Percentiles rank a stretch among this genome's conserved stretches.
These are phyloP conservation scores for Ephialtes manifestator DNA, from an alignment of 2,888 invertebrate genomes.

Conservation along the genomic window DNA sequence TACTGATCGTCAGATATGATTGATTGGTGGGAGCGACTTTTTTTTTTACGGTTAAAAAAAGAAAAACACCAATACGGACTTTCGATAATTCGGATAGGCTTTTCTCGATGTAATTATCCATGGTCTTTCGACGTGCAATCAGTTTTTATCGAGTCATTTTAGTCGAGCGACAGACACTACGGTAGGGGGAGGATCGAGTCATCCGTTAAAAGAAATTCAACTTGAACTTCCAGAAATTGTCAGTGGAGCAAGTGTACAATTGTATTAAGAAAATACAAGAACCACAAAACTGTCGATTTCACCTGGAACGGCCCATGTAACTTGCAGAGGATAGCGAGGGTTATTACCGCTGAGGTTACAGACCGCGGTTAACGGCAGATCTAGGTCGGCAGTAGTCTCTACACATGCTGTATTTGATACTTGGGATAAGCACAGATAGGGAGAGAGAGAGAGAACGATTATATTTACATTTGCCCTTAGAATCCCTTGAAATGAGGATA, in stretches of 20 bases:
- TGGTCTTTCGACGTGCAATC: too few species aligned
- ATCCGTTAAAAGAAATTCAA: slow-evolving; percentile 18
- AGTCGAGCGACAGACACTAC: too few species aligned
- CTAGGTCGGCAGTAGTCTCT: slow-evolving; percentile 14
- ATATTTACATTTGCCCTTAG: slow-evolving; percentile 19
- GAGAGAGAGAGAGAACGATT: not conserved
- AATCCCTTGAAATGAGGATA: not conserved
- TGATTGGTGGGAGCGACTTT: too few species aligned
- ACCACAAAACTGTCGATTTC: too few species aligned
- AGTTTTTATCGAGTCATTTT: too few species aligned
- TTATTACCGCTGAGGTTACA: slow-evolving; percentile 23
- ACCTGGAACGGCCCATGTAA: not conserved
- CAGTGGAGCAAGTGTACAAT: too few species aligned
- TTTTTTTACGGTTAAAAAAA: too few species aligned
- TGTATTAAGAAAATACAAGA: too few species aligned
- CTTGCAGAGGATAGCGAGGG: not conserved
- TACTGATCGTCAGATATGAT: too few species aligned
- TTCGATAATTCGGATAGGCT: too few species aligned
- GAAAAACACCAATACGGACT: too few species aligned
- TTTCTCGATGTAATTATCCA: too few species aligned
- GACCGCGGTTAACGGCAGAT: slow-evolving; percentile 27
- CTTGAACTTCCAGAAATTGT: not conserved
- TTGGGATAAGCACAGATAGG: not conserved
- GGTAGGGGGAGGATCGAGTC: not conserved
- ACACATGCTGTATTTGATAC: not conserved